These are phyloP conservation scores for Drosophila ironensis DNA, from an alignment of 1,140 invertebrate genomes.

Conservation along the genomic window DNA sequence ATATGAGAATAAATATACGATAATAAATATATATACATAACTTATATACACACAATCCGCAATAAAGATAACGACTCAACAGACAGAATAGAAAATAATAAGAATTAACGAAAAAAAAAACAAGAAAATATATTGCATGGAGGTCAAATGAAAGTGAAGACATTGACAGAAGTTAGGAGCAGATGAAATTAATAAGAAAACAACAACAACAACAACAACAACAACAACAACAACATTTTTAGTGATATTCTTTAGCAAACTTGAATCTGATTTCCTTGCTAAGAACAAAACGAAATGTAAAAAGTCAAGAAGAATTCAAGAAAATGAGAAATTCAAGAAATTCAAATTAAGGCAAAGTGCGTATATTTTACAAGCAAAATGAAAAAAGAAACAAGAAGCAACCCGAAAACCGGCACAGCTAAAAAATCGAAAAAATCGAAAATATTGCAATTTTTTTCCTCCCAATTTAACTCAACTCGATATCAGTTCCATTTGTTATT, in stretches of 20 bases:
- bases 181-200: not conserved
- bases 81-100: slow-evolving; percentile 7
- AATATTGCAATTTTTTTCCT: slow-evolving; percentile 8
- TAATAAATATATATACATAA: slow-evolving; percentile 41
- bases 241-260: slow-evolving; percentile 66
- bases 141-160: not conserved
- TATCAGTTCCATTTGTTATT: slow-evolving; percentile 28
- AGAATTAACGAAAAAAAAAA: not conserved
- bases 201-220: not conserved
- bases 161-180: not conserved
- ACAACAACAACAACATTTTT: slow-evolving; percentile 47
- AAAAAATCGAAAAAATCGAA: slow-evolving; percentile 6
- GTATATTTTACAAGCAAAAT: slow-evolving; percentile 29
- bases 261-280: slow-evolving; percentile 58
- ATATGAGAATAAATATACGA: slow-evolving; percentile 30
- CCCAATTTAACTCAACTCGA: slow-evolving; percentile 30
- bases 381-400: slow-evolving; percentile 4
- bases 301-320: slow-evolving; percentile 40
- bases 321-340: slow-evolving; percentile 2
- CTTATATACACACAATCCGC: slow-evolving; percentile 39
- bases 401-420: slow-evolving; percentile 9
- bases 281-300: slow-evolving; percentile 44
- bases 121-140: slow-evolving; percentile 6
- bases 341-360: slow-evolving; percentile 25
- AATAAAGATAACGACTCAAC: slow-evolving; percentile 23